Percentiles rank a stretch among this genome's conserved stretches.
These are phyloP conservation scores for Triplophysa siluroides DNA, from an alignment of 2,113 vertebrate species.

Conservation along the genomic window DNA sequence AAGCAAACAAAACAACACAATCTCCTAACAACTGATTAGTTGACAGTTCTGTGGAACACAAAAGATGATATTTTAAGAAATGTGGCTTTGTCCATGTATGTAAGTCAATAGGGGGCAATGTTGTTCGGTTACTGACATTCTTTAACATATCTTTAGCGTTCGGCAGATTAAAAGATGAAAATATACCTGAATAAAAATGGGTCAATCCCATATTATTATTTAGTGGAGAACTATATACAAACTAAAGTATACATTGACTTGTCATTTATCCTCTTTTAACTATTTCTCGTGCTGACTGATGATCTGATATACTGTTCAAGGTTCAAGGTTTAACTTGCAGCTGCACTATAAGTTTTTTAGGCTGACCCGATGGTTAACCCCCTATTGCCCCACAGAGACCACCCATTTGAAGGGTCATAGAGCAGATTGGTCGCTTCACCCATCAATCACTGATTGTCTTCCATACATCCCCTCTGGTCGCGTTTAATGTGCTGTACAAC, in stretches of 20 bases:
- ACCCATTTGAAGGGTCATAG: conserved; percentile 62
- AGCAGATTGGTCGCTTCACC: conserved; percentile 55
- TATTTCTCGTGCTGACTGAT: conserved; percentile 7
- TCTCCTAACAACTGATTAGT: too few relatives aligned
- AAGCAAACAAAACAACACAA: too few relatives aligned
- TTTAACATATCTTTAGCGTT: too few relatives aligned
- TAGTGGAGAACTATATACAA: neutral
- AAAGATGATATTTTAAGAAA: too few relatives aligned
- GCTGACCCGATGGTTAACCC: conserved; percentile 57
- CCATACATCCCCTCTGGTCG: conserved; percentile 28
- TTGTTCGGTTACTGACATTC: too few relatives aligned
- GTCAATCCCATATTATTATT: neutral
- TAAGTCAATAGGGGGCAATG: too few relatives aligned
- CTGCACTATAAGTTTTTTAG: conserved; percentile 39
- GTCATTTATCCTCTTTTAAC: neutral
- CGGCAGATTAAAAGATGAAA: neutral
- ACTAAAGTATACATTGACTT: neutral
- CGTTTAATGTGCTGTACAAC: conserved; percentile 17
- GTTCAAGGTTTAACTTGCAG: conserved; percentile 48
- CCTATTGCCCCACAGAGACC: conserved; percentile 55
- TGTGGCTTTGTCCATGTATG: too few relatives aligned
- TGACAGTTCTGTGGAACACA: too few relatives aligned
- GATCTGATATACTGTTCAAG: conserved; percentile 27
- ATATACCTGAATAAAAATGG: neutral
- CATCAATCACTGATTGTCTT: conserved; percentile 54